Evolutionary conservation across 1,140 invertebrate genomes (phyloP), one percentile per base, ranked within the genome.

Genomic region (Vanessa tameamea): DNA sequence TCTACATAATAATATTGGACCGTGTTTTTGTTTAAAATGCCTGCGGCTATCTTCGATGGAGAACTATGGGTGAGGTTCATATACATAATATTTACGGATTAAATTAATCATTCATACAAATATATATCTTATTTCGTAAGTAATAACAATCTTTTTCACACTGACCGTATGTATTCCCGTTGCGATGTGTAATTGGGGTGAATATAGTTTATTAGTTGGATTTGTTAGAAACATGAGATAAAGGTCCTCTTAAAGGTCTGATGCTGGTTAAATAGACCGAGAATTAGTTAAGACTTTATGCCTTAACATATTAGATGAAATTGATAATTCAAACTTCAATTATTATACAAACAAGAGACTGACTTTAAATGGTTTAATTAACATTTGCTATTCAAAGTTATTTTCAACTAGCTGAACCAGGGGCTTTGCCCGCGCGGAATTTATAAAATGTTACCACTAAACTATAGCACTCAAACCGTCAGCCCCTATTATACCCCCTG

Each of bases 141-240:
- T 0, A 0, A 12, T 69, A 69, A 72, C 37, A 47, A 48, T 73
- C 9, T n/a, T 73, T 65, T 73, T 76, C 31, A 69, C 12, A 26
- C 48, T 20, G 70, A 47, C 47, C 69, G 70, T 70, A 67, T 70
- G 63, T 53, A 26, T 26, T n/a, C 14, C 47, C 31, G 68, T 69
- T 51, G 63, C 65, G 63, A 78, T 71, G 66, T 76, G 72, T 85
- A 85, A 87, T 87, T 84, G 83, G 85, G 77, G 81, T 70, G 80
- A 79, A 81, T 78, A 83, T 77, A 77, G 71, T 80, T 79, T 81
- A 84, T 83, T 84, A 84, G 78, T 73, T 72, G 81, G 77, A 86
- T 83, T 84, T 84, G 81, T 78, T 77, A 75, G 67, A 76, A 84
- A 86, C 82, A 83, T 61, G 63, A 81, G 84, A 81, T 85, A 81